These are phyloP conservation scores for Phylloscopus trochilus DNA, from an alignment of 2,113 vertebrate genomes.

Conservation along the genomic window DNA sequence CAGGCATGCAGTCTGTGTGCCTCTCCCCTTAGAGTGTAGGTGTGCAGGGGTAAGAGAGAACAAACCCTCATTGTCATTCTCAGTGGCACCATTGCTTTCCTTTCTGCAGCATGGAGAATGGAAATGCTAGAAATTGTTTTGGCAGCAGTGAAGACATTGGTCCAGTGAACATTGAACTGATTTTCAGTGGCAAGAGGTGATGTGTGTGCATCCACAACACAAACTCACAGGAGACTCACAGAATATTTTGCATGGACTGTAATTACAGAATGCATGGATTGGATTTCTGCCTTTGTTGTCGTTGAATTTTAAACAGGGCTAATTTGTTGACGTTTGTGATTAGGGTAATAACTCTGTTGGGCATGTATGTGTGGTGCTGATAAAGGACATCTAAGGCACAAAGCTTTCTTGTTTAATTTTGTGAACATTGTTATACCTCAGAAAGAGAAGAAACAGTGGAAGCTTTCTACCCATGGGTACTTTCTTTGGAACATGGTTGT, in stretches of 20 bases:
- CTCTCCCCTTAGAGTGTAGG: neutral
- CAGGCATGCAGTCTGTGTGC: too few relatives aligned
- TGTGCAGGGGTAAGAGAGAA: neutral
- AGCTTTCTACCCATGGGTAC: neutral
- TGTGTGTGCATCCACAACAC: neutral
- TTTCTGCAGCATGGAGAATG: neutral
- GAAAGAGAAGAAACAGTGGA: neutral
- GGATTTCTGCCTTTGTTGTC: conserved; percentile 28
- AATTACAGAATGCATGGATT: conserved; percentile 6
- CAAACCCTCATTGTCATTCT: neutral
- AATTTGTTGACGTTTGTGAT: conserved; percentile 30
- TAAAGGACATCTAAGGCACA: conserved; percentile 12
- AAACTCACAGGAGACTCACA: neutral
- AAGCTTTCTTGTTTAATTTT: conserved; percentile 6
- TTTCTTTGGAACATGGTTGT: neutral
- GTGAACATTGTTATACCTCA: neutral
- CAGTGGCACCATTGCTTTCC: neutral
- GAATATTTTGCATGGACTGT: neutral
- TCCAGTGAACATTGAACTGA: neutral
- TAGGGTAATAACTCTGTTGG: conserved; percentile 9
- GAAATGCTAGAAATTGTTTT: neutral
- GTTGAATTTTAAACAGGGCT: conserved; percentile 22
- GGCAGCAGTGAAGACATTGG: neutral
- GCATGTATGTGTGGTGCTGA: neutral
- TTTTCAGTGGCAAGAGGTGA: neutral